A percentile compares a stretch with the other conserved stretches of the same genome.
Evolutionary conservation across 2,888 invertebrate genomes (phyloP).

Genomic region (Lasioglossum calceatum): DNA sequence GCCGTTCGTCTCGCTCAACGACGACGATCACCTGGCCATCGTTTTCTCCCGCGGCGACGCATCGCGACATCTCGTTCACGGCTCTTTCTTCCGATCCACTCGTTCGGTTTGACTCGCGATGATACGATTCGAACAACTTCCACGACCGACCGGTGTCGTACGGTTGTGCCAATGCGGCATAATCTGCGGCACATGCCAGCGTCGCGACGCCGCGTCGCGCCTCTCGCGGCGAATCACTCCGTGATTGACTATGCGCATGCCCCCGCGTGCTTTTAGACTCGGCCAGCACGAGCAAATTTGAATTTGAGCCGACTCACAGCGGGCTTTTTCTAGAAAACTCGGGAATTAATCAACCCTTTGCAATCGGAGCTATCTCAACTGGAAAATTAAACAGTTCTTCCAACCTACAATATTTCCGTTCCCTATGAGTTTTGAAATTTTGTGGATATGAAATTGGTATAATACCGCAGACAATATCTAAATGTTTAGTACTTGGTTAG

Average conservation of each 20-base stretch:
- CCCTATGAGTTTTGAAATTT: too few relatives aligned
- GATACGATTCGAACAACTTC: slow-evolving; percentile 5
- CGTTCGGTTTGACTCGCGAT: not conserved
- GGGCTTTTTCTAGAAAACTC: not conserved
- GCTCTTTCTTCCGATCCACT: slow-evolving; percentile 22
- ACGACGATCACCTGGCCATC: slow-evolving; percentile 20
- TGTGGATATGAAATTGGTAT: too few relatives aligned
- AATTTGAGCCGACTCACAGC: not conserved
- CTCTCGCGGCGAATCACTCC: slow-evolving; percentile 64
- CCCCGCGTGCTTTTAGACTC: slow-evolving; percentile 20
- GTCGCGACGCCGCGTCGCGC: slow-evolving; percentile 73
- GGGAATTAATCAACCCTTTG: not conserved
- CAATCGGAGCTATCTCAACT: too few relatives aligned
- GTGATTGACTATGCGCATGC: slow-evolving; percentile 37
- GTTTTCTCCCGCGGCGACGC: slow-evolving; percentile 55
- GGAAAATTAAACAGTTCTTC: too few relatives aligned
- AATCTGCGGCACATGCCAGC: slow-evolving; percentile 76
- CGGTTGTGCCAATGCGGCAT: slow-evolving; percentile 75
- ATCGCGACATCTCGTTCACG: slow-evolving; percentile 35
- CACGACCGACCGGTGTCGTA: slow-evolving; percentile 56
- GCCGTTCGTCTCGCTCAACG: not conserved
- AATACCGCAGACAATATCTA: too few relatives aligned
- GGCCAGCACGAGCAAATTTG: slow-evolving; percentile 26
- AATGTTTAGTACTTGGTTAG: too few relatives aligned
- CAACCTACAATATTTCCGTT: too few relatives aligned